phyloP scores from a whole-genome alignment of 2,888 invertebrate genomes.

The Polydesmus complanatus region DNA sequence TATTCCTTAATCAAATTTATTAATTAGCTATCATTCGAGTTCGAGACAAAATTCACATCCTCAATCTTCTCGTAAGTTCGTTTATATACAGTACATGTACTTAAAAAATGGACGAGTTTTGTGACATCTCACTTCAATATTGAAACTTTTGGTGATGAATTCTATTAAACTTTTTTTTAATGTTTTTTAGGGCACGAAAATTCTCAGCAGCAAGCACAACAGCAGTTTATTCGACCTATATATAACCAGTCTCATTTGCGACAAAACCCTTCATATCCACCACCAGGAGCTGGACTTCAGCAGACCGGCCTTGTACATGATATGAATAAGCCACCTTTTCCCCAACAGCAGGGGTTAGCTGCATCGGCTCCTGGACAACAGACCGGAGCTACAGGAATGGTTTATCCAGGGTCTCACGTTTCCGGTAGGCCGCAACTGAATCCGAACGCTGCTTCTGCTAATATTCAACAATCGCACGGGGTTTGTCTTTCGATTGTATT shows the following conservation, averaged over 20 bases:
- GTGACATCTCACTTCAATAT: no score
- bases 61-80: no score
- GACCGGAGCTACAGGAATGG: neutral
- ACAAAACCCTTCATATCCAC: neutral
- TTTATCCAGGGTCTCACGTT: constrained; percentile 1
- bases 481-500: neutral
- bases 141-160: no score
- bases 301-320: constrained; percentile 10
- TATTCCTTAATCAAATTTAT: no score
- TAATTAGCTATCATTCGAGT: no score
- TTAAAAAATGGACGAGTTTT: no score
- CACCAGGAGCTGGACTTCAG: neutral
- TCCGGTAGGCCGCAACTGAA: neutral
- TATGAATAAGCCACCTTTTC: constrained; percentile 14
- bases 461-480: neutral
- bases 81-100: no score
- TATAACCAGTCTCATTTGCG: neutral
- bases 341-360: constrained; percentile 11
- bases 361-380: constrained; percentile 9
- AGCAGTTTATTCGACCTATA: neutral
- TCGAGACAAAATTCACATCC: no score
- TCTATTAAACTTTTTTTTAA: no score
- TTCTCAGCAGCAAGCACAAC: neutral
- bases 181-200: neutral
- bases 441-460: neutral